Percentiles rank a stretch among this genome's conserved stretches.
phyloP scores from a whole-genome alignment of 2,797 vertebrate genomes.

The Sebastes ruberrimus region DNA sequence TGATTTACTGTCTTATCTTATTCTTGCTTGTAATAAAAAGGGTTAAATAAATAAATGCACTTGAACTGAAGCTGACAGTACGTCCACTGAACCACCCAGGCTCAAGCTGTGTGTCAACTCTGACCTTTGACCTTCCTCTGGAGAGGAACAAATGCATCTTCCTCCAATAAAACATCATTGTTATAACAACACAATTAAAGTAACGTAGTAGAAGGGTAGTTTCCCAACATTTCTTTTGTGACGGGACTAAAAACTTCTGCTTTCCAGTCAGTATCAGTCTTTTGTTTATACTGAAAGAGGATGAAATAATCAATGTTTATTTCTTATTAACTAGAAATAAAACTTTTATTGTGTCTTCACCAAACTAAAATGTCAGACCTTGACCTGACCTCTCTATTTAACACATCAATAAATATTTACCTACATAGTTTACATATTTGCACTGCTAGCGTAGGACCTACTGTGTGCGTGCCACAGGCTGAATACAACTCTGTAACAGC shows the following conservation, averaged over 20 bases:
- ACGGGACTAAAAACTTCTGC: background rate
- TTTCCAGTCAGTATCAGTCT: background rate
- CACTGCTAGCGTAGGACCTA: no score
- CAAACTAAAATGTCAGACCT: background rate
- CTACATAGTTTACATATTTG: no score
- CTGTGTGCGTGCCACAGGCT: no score
- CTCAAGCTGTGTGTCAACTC: background rate
- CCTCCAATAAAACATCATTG: background rate
- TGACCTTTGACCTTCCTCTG: background rate
- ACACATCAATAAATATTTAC: no score
- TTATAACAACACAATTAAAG: background rate
- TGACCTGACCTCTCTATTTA: background rate
- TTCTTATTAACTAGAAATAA: background rate
- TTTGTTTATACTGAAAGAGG: background rate
- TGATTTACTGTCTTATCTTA: background rate
- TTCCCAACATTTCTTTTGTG: background rate
- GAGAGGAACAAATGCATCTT: background rate
- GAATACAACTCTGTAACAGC: no score
- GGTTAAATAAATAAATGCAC: background rate
- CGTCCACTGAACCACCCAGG: background rate
- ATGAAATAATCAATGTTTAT: background rate
- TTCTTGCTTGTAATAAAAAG: background rate
- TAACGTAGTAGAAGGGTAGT: background rate
- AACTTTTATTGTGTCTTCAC: background rate
- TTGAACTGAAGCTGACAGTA: background rate